These are phyloP conservation scores for Jaculus jaculus DNA, from an alignment of 2,113 vertebrate species.

Conservation along the genomic window DNA sequence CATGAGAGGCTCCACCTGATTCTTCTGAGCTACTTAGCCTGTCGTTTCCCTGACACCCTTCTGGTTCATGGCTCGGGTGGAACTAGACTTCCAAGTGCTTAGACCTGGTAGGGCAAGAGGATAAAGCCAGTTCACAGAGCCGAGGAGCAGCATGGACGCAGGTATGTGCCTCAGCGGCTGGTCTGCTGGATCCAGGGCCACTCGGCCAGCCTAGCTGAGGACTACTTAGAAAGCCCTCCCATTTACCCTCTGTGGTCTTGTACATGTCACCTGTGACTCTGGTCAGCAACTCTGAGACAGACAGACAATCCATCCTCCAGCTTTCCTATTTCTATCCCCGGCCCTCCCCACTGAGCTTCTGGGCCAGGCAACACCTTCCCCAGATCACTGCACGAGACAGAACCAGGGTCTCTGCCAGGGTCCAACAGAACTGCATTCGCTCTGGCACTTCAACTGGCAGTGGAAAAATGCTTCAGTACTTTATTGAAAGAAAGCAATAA, in stretches of 20 bases:
- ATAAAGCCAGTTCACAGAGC: background rate
- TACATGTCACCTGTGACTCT: too few relatives aligned
- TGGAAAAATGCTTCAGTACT: slow-evolving; percentile 98
- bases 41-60: background rate
- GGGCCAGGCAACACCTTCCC: too few relatives aligned
- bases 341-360: too few relatives aligned
- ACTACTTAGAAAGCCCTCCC: too few relatives aligned
- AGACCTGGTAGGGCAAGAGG: background rate
- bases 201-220: background rate
- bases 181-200: too few relatives aligned
- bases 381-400: background rate
- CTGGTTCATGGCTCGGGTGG: background rate
- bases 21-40: background rate
- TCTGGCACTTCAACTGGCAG: slow-evolving; percentile 87
- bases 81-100: background rate
- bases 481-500: slow-evolving; percentile 99
- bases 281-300: too few relatives aligned
- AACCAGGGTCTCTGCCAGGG: too few relatives aligned
- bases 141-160: background rate
- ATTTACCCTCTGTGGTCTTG: too few relatives aligned
- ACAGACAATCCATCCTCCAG: too few relatives aligned
- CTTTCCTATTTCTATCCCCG: too few relatives aligned
- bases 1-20: background rate
- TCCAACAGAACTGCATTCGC: too few relatives aligned
- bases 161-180: background rate